These are phyloP conservation scores for Ditula angustiorana DNA, from an alignment of 2,888 invertebrate species.

Conservation along the genomic window DNA sequence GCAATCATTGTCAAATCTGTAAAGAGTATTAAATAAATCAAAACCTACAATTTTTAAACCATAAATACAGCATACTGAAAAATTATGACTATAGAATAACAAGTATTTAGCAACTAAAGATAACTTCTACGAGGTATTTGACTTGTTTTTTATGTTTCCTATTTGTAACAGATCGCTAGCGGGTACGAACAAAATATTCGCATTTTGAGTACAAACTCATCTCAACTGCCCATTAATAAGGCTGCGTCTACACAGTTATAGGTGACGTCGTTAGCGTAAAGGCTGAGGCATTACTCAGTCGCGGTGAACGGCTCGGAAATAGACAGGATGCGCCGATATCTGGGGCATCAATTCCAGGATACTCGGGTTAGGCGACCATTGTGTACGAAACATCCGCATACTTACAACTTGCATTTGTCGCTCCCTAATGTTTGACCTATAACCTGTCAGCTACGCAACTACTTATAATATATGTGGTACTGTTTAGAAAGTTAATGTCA, in stretches of 20 bases:
- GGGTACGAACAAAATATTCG: too few relatives aligned
- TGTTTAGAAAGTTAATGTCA: too few relatives aligned
- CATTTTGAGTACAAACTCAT: conserved; percentile 12
- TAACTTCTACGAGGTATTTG: too few relatives aligned
- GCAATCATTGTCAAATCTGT: too few relatives aligned
- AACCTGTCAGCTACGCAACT: conserved; percentile 1
- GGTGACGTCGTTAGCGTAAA: conserved; percentile 58
- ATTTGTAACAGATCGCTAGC: background rate
- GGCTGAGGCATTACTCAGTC: conserved; percentile 69
- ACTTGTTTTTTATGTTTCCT: background rate
- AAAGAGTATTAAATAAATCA: too few relatives aligned
- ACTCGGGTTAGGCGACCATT: conserved; percentile 56
- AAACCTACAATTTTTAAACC: too few relatives aligned
- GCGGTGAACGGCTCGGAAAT: conserved; percentile 58
- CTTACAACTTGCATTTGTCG: conserved; percentile 31
- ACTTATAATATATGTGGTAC: background rate
- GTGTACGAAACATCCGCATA: conserved; percentile 37
- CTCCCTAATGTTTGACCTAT: conserved; percentile 17
- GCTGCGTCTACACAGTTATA: conserved; percentile 24
- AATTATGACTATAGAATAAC: too few relatives aligned
- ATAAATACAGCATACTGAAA: too few relatives aligned
- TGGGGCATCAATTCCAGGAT: conserved; percentile 65
- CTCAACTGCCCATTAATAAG: conserved; percentile 29
- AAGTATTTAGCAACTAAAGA: too few relatives aligned
- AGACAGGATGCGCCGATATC: conserved; percentile 69